Percentiles rank a stretch among this genome's conserved stretches.
Evolutionary conservation across 2,888 invertebrate species (phyloP).

Genomic region (Tenthredo mesomela): DNA sequence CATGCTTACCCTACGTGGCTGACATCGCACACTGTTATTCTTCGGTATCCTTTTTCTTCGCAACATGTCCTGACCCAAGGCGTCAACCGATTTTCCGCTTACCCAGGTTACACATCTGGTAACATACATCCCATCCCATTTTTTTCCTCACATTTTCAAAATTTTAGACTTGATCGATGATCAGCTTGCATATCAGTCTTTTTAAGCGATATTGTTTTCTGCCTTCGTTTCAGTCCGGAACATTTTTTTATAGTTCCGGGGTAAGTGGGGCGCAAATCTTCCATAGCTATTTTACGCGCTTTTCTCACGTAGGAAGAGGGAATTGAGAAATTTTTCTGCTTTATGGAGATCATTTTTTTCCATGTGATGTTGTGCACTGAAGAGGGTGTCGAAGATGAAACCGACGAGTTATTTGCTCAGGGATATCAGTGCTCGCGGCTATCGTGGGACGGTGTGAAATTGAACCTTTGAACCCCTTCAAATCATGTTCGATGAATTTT

Average conservation of each 20-base stretch:
- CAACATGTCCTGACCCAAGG: neutral
- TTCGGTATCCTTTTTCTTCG: neutral
- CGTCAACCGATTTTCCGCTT: neutral
- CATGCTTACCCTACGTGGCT: neutral
- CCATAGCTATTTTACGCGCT: neutral
- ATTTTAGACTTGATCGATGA: neutral
- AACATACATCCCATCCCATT: neutral
- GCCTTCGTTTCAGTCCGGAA: neutral
- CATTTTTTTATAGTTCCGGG: neutral
- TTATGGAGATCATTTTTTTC: conserved; percentile 23
- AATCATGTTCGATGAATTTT: neutral
- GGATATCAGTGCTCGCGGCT: neutral
- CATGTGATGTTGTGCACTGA: neutral
- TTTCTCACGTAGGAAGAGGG: neutral
- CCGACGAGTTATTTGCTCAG: neutral
- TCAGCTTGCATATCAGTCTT: neutral
- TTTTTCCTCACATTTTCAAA: neutral
- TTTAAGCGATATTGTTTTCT: neutral
- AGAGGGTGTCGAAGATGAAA: conserved; percentile 10
- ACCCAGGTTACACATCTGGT: neutral
- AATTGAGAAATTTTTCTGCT: conserved; percentile 7
- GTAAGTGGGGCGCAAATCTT: neutral
- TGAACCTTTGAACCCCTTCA: neutral
- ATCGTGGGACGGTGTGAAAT: neutral
- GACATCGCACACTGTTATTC: neutral